A percentile compares a stretch with the other conserved stretches of the same genome.
Evolutionary conservation across 2,888 invertebrate genomes (phyloP).

Genomic region (Folsomia candida): DNA sequence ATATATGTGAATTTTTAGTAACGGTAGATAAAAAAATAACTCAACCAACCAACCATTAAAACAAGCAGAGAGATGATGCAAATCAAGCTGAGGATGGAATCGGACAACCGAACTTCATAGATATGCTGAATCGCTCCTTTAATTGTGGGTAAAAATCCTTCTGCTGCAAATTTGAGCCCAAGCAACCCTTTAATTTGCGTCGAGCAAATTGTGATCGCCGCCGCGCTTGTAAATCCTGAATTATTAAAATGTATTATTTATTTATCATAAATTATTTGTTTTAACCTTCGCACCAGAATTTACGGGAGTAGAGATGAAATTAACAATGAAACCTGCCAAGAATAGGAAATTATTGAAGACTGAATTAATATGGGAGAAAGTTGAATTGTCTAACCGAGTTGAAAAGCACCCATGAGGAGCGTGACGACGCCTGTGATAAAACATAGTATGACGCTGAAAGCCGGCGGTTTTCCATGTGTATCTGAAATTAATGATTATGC

Average conservation of each 20-base stretch:
- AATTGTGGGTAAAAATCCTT: constrained; percentile 48
- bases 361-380: too few relatives aligned
- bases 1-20: background rate
- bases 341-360: constrained; percentile 1
- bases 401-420: constrained; percentile 44
- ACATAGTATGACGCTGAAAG: constrained; percentile 44
- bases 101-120: constrained; percentile 38
- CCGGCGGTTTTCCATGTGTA: constrained; percentile 42
- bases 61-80: constrained; percentile 44
- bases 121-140: constrained; percentile 40
- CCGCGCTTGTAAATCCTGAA: constrained; percentile 40
- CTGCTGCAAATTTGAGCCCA: constrained; percentile 47
- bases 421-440: constrained; percentile 48
- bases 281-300: constrained; percentile 25
- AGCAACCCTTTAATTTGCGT: constrained; percentile 48
- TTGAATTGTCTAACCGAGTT: constrained; percentile 39
- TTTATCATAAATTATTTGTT: background rate
- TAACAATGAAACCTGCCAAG: constrained; percentile 48
- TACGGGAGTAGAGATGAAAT: constrained; percentile 48
- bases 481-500: too few relatives aligned
- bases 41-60: constrained; percentile 38
- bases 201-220: constrained; percentile 37
- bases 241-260: background rate
- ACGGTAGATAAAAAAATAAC: background rate
- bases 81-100: constrained; percentile 41